phyloP scores from a whole-genome alignment of 2,888 invertebrate species.

The Drosophila engyochracea region DNA sequence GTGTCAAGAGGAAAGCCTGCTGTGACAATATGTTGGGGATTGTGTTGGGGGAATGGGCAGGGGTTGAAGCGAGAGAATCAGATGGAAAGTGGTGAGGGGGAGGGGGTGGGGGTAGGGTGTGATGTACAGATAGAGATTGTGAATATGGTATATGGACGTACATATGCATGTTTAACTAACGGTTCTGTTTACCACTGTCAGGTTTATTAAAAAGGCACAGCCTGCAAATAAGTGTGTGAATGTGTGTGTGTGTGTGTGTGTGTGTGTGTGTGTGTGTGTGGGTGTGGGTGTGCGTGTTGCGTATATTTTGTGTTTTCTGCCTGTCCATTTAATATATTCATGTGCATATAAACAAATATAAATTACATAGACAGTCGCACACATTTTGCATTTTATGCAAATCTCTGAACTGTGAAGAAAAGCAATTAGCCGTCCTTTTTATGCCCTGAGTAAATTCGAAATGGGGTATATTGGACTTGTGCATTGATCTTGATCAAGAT shows the following conservation, averaged over 20 bases:
- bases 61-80: not conserved
- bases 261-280: slow-evolving; percentile 12
- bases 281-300: slow-evolving; percentile 5
- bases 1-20: slow-evolving; percentile 2
- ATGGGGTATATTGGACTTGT: not conserved
- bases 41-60: not conserved
- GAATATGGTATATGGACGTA: slow-evolving; percentile 10
- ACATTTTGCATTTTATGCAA: slow-evolving; percentile 66
- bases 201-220: slow-evolving; percentile 66
- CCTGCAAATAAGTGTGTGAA: not conserved
- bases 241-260: slow-evolving; percentile 4
- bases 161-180: slow-evolving; percentile 28
- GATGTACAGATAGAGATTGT: slow-evolving; percentile 12
- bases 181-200: slow-evolving; percentile 44
- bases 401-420: slow-evolving; percentile 67
- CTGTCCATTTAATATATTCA: slow-evolving; percentile 67
- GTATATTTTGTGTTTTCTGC: slow-evolving; percentile 41
- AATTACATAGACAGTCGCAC: slow-evolving; percentile 61
- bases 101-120: accelerated
- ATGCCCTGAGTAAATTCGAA: slow-evolving; percentile 8
- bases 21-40: not conserved
- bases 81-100: accelerated
- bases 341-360: slow-evolving; percentile 78
- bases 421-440: slow-evolving; percentile 77
- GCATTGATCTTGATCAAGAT: not conserved